These are phyloP conservation scores for Glaucomys volans DNA, from an alignment of 2,113 vertebrate species.

Conservation along the genomic window DNA sequence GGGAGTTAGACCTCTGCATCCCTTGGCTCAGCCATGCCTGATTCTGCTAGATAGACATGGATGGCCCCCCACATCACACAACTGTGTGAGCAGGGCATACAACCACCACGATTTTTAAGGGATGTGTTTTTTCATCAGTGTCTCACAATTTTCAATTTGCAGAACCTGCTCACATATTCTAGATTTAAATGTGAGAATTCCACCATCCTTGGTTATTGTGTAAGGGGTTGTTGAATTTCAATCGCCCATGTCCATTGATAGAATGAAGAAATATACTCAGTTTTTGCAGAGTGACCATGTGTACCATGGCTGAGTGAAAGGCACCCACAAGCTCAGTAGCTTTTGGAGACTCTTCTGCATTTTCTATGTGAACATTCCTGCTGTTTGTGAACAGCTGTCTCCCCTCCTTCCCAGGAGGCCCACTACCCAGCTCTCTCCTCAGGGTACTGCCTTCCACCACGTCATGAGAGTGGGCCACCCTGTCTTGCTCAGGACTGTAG, in stretches of 20 bases:
- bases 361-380: accelerated
- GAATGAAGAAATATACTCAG: neutral
- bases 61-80: too few species aligned
- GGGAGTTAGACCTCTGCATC: too few species aligned
- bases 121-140: neutral
- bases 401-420: neutral
- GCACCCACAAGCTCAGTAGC: too few species aligned
- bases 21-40: too few species aligned
- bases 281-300: neutral
- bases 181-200: neutral
- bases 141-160: neutral
- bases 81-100: too few species aligned
- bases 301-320: neutral
- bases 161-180: neutral
- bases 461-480: accelerated
- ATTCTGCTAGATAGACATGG: too few species aligned
- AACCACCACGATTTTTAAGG: accelerated
- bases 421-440: neutral
- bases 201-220: accelerated
- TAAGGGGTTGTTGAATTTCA: neutral
- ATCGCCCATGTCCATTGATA: neutral
- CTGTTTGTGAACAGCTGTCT: neutral
- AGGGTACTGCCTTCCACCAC: neutral
- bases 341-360: neutral
- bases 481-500: neutral